Evolutionary conservation across 2,888 invertebrate genomes (phyloP).

Genomic region (Marasmarcha lunaedactyla): DNA sequence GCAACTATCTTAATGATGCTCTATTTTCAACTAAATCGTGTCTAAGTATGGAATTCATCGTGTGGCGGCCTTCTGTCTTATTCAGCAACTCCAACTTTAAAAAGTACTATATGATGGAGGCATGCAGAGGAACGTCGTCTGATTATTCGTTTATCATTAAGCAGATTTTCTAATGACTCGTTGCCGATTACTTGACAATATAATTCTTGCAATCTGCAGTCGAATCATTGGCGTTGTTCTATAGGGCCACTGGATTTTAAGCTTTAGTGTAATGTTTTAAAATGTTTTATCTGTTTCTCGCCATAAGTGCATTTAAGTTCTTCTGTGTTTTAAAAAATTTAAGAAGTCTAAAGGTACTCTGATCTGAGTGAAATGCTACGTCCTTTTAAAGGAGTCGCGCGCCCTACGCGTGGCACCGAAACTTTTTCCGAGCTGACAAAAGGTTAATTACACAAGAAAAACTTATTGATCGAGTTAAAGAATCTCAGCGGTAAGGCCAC

Average conservation of each 20-base stretch:
- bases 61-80: conserved; percentile 31
- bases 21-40: conserved; percentile 42
- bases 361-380: conserved; percentile 8
- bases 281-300: background rate
- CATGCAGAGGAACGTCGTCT: background rate
- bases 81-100: conserved; percentile 6
- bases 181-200: conserved; percentile 19
- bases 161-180: conserved; percentile 10
- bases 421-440: conserved; percentile 35
- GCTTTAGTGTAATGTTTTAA: background rate
- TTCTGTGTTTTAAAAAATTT: conserved; percentile 6
- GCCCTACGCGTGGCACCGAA: conserved; percentile 47
- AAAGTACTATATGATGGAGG: background rate
- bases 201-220: conserved; percentile 21
- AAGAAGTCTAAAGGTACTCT: conserved; percentile 16
- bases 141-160: conserved; percentile 12
- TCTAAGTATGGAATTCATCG: conserved; percentile 29
- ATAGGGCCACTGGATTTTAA: background rate
- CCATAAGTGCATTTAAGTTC: conserved; percentile 7
- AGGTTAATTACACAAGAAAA: conserved; percentile 52
- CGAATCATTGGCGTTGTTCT: conserved; percentile 11
- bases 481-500: conserved; percentile 45
- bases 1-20: conserved; percentile 39
- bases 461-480: conserved; percentile 33
- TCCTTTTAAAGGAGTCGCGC: conserved; percentile 44